Evolutionary conservation across 1,140 invertebrate species (phyloP).

Genomic region (Listronotus bonariensis): DNA sequence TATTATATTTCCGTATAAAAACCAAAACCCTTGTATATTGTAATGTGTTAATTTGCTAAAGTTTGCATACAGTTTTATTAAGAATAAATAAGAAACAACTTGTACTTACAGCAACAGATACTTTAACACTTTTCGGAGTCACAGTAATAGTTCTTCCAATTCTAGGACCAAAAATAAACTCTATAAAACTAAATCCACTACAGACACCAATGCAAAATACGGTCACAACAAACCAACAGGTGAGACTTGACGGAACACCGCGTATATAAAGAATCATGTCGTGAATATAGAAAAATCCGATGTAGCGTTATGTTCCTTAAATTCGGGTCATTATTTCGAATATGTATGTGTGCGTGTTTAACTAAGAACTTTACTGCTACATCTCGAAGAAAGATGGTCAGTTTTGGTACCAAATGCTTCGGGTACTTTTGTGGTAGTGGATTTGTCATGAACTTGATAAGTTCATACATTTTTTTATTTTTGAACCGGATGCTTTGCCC

Average conservation of each 20-base stretch:
- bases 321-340: constrained; percentile 35
- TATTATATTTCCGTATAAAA: too few species aligned
- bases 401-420: constrained; percentile 23
- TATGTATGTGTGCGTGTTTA: constrained; percentile 25
- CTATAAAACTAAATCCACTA: constrained; percentile 22
- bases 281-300: constrained; percentile 32
- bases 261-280: constrained; percentile 25
- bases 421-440: constrained; percentile 22
- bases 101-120: constrained; percentile 20
- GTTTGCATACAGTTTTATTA: too few species aligned
- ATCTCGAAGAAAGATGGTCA: constrained; percentile 20
- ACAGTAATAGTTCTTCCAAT: constrained; percentile 12
- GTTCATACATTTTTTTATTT: constrained; percentile 5
- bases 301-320: constrained; percentile 21
- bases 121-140: constrained; percentile 16
- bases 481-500: constrained; percentile 15
- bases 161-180: constrained; percentile 25
- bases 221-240: neutral
- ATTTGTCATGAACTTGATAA: constrained; percentile 13
- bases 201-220: neutral
- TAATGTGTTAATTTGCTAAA: too few species aligned
- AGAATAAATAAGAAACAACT: too few species aligned
- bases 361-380: constrained; percentile 26
- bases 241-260: constrained; percentile 4
- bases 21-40: too few species aligned